Base-by-base conservation (phyloP, 53 echinoderm and acorn worm species). In the Temnopleurus reevesii region DNA sequence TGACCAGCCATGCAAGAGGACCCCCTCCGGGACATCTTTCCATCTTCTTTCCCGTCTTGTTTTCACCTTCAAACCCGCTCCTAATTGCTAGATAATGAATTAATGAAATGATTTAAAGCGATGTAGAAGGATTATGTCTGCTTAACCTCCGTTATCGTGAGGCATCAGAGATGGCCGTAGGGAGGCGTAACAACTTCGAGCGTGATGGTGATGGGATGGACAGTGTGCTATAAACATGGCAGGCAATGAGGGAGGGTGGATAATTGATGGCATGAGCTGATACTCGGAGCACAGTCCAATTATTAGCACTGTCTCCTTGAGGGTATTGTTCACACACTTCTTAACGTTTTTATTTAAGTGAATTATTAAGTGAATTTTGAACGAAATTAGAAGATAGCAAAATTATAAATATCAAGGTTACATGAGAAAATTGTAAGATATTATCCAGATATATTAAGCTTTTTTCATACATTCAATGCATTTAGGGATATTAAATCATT, bases 191-290 rank as follows among this genome's bases (percentile, higher is more conserved):
- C 41, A 26, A 38, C 41, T 71, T 21, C 41, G 0, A 19, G 36
- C 0, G 49, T 49, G 10, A 15, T n/a, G n/a, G n/a, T n/a, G n/a
- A n/a, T n/a, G n/a, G 9, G 10, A n/a, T 4, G 71, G 21, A 71
- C 38, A 38, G 71, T 71, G 30, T 3, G 71, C 15, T 71, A 71
- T 55, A 54, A 55, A 36, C 55, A 83, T 35, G 21, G 55, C 36
- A 19, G 54, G 13, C 34, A 18, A 8, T 4, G 18, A 83, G 56
- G 56, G 12, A 19, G 18, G 54, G 33, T 83, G 55, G 83, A 83
- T 83, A 83, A 83, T 83, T 83, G 83, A 83, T 83, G 56, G 51
- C 83, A 55, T 30, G 47, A 8, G 83, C 54, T 83, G 18, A 55
- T 55, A 55, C 83, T 47, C 34, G 8, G 30, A 23, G 36, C 83